These are phyloP conservation scores for Sinonovacula constricta DNA, from an alignment of 1,140 invertebrate species.

Conservation along the genomic window DNA sequence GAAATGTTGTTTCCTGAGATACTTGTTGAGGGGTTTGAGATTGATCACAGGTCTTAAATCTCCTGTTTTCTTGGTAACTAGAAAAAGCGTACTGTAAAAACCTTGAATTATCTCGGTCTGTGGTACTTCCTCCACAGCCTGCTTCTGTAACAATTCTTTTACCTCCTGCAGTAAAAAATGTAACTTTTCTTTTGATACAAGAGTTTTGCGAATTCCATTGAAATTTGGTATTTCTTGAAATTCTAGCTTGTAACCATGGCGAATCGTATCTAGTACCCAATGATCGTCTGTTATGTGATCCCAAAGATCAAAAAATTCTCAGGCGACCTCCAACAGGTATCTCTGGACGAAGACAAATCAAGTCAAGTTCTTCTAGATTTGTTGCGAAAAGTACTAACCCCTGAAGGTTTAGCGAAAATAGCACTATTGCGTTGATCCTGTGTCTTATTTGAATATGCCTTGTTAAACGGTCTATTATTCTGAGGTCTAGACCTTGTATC, in stretches of 20 bases:
- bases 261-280: slow-evolving; percentile 14
- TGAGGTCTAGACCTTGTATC: not conserved
- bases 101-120: slow-evolving; percentile 15
- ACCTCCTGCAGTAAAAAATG: slow-evolving; percentile 6
- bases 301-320: not conserved
- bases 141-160: slow-evolving; percentile 27
- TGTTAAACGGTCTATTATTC: not conserved
- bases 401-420: no score
- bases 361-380: not conserved
- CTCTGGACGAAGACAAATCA: not conserved
- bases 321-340: slow-evolving; percentile 23
- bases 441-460: no score
- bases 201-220: no score
- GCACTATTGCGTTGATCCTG: not conserved
- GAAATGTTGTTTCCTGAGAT: no score
- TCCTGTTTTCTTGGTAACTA: not conserved
- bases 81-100: slow-evolving; percentile 13
- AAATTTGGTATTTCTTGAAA: no score
- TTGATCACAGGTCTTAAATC: slow-evolving; percentile 1
- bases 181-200: slow-evolving; percentile 4
- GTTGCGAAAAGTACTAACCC: no score
- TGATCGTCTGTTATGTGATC: no score
- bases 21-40: not conserved
- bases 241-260: no score
- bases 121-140: no score